Evolutionary conservation across 2,888 invertebrate species (phyloP).

Genomic region (Caenorhabditis sp.): DNA sequence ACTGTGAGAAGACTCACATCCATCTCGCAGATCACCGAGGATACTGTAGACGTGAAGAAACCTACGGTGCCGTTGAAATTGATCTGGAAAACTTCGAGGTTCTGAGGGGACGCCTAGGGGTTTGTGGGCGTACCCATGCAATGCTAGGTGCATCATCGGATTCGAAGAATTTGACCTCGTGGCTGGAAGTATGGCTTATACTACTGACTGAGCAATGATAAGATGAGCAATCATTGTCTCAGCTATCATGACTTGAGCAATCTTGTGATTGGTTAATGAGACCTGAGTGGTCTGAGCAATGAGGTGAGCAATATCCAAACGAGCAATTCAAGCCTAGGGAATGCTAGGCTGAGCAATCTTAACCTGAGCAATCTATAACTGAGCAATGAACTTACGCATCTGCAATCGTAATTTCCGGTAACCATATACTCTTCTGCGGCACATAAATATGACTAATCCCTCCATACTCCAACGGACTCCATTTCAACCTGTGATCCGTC

Average conservation of each 20-base stretch:
- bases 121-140: slow-evolving; percentile 34
- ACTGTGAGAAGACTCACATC: neutral
- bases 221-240: too few species aligned
- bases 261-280: too few species aligned
- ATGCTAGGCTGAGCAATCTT: too few species aligned
- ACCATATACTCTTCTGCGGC: slow-evolving; percentile 47
- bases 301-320: too few species aligned
- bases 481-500: slow-evolving; percentile 43
- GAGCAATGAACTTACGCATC: slow-evolving; percentile 31
- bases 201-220: too few species aligned
- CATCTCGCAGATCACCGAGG: slow-evolving; percentile 46
- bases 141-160: slow-evolving; percentile 41
- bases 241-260: too few species aligned
- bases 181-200: slow-evolving; percentile 35
- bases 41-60: slow-evolving; percentile 44
- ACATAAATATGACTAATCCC: slow-evolving; percentile 59
- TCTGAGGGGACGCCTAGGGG: neutral
- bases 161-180: slow-evolving; percentile 50
- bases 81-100: slow-evolving; percentile 1
- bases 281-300: too few species aligned
- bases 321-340: too few species aligned
- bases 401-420: slow-evolving; percentile 46
- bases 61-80: slow-evolving; percentile 46
- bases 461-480: slow-evolving; percentile 63
- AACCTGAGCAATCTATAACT: too few species aligned